Evolutionary conservation across 2,113 vertebrate species (phyloP), one percentile per base, ranked within the genome.

Genomic region (Eretmochelys imbricata): DNA sequence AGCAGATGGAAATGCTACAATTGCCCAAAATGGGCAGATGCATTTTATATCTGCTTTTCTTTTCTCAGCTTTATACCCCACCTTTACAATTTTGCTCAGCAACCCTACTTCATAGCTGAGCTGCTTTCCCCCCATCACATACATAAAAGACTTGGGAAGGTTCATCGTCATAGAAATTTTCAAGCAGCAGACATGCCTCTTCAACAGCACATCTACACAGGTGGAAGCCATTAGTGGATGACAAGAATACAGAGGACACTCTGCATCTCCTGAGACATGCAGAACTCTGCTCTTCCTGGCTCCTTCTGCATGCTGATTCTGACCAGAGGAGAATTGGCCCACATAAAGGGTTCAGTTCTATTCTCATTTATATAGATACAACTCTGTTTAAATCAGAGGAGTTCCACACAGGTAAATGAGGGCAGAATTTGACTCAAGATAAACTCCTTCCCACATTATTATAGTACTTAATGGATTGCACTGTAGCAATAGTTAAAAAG

Each of bases 41-140:
- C 3, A 51, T 59, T 51, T 88, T 35, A 42, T 27, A 78, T 78
- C 35, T 31, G 9, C 80, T 92, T 93, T 83, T 20, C 81, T 82
- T 92, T 80, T 87, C 65, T 3, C 1, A 65, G 80, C 94, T 82
- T 88, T 89, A 38, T 0, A 1, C 76, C 11, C 55, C 54, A 46
- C 22, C 81, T 25, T 0, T 5, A 1, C 84, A 53, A 89, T 93
- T 96, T 96, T 97, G 95, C 95, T 94, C 93, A 96, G 97, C 97
- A 97, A 96, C 97, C 83, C 81, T 94, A 89, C 95, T 96, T 87
- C 93, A 92, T 31, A 0, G 14, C 81, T 97, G 95, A 90, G 94
- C 62, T 22, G 53, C 1, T 0, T 51, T 69, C 88, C 38, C 81
- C 1, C 19, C 0, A 62, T 51, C 72, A 53, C 78, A 75, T 82